Evolutionary conservation across 1,140 invertebrate genomes (phyloP), one percentile per base, ranked within the genome.

Genomic region (Cataglyphis hispanica): DNA sequence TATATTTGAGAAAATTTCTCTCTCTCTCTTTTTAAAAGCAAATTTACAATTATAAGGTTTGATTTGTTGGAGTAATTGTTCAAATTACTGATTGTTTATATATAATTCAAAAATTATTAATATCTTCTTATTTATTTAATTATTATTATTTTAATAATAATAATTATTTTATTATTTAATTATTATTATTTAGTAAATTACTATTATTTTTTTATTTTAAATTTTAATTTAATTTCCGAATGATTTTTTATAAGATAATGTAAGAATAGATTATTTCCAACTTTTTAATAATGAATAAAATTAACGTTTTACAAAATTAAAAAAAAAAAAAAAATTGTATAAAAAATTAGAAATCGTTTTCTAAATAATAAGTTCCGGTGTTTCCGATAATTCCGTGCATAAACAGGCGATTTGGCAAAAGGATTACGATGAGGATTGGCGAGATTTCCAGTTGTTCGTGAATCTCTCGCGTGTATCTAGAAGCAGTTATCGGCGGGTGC

Each of bases 401-500:
- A 61, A 83, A 46, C 34, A 34, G n/a, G 13, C 58, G 72, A 84
- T 84, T 34, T 22, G 61, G 46, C 19, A 7, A 37, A 60, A 83
- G 63, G 72, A 40, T 50, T 64, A 80, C 69, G 78, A 89, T 43
- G 63, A 76, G 77, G n/a, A n/a, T 84, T 34, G 74, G 56, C 16
- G 80, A 87, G 76, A 50, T 80, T 80, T 64, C 58, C 72, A 84
- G 60, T 84, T 89, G 67, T 75, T 67, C 40, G 50, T 22, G 80
- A 87, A 90, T 87, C 67, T 85, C 83, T 87, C 84, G 83, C 89
- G 60, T 85, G 84, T 88, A 91, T 90, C 86, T 87, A 70, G 34
- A 78, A 85, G 84, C 84, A 90, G 89, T 91, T 91, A 90, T 90
- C 86, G 89, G 80, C 56, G 80, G 80, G 89, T 91, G 92, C 91